A percentile compares a stretch with the other conserved stretches of the same genome.
These are phyloP conservation scores for Eulemur macaco DNA, from an alignment of 2,113 vertebrate genomes.

Conservation along the genomic window DNA sequence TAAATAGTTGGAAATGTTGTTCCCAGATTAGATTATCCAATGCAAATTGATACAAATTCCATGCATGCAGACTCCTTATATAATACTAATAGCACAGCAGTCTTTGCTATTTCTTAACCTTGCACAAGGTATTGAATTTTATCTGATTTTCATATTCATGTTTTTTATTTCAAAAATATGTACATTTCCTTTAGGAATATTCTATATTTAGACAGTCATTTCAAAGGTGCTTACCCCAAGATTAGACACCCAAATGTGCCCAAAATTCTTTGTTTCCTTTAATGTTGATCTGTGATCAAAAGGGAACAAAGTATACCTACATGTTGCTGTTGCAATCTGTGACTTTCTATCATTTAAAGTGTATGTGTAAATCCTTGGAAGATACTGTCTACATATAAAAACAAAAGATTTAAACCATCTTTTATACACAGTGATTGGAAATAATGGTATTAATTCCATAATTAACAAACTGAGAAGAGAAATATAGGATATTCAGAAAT, in stretches of 20 bases:
- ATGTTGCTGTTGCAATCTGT: not conserved
- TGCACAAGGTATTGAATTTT: not conserved
- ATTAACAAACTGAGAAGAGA: not conserved
- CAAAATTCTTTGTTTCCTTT: not conserved
- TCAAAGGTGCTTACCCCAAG: rapidly evolving
- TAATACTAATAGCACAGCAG: not conserved
- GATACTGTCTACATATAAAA: not conserved
- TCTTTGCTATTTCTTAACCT: not conserved
- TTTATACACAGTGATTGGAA: not conserved
- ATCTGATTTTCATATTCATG: not conserved
- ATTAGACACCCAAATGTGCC: not conserved
- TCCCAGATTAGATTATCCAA: not conserved
- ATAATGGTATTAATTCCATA: not conserved
- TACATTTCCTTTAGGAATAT: not conserved
- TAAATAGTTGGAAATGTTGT: not conserved
- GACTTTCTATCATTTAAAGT: not conserved
- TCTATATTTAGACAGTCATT: not conserved
- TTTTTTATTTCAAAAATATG: not conserved
- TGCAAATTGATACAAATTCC: not conserved
- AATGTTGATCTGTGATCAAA: not conserved
- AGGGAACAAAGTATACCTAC: rapidly evolving
- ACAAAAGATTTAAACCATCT: not conserved
- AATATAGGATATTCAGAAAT: not conserved
- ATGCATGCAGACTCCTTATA: not conserved
- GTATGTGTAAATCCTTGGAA: not conserved